Evolutionary conservation across 2,888 invertebrate species (phyloP).

Genomic region (Rhingia campestris): DNA sequence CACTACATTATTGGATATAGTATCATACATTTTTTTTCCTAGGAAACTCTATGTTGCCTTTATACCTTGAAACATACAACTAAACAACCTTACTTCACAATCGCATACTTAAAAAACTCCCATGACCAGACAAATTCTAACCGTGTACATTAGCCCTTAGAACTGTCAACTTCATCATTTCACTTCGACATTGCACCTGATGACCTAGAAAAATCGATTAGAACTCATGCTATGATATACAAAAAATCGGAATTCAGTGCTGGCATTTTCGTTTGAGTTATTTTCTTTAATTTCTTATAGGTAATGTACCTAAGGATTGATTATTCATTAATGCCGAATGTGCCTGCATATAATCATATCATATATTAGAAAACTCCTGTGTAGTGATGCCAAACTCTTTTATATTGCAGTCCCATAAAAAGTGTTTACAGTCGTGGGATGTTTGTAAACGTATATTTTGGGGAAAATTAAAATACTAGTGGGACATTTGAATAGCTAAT

Average conservation of each 20-base stretch:
- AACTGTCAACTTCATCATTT: not conserved
- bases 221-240: not conserved
- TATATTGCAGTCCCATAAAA: slow-evolving; percentile 1
- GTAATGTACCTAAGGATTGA: slow-evolving; percentile 11
- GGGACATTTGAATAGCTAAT: not conserved
- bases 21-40: too few species aligned
- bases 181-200: not conserved
- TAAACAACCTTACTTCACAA: too few species aligned
- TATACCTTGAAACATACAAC: too few species aligned
- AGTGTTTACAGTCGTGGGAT: not conserved
- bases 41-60: too few species aligned
- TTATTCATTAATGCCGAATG: slow-evolving; percentile 29
- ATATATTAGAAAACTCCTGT: not conserved
- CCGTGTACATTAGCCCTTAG: slow-evolving; percentile 5
- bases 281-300: not conserved
- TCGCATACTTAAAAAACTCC: too few species aligned
- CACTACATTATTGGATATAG: too few species aligned
- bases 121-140: too few species aligned
- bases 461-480: not conserved
- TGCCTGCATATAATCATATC: slow-evolving; percentile 5
- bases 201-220: slow-evolving; percentile 43
- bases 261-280: not conserved
- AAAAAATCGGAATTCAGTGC: not conserved
- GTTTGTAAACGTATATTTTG: not conserved
- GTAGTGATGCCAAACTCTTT: slow-evolving; percentile 31